Base-by-base conservation (phyloP, 2,888 invertebrate species). In the Epistrophe eligans region DNA sequence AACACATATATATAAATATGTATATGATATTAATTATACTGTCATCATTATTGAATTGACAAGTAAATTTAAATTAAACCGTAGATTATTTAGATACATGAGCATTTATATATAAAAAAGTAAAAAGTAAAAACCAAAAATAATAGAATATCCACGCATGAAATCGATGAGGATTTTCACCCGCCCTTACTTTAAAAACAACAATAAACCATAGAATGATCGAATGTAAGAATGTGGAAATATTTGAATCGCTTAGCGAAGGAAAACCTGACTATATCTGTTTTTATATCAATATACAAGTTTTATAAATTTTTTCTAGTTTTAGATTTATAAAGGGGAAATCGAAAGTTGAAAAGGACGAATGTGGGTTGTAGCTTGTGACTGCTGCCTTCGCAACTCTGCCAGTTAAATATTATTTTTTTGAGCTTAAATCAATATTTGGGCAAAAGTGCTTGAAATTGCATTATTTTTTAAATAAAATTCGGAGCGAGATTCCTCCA, bases 41-140 rank as follows among this genome's bases (percentile, higher is more conserved):
- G 82, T 87, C 83, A 83, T 83, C 71, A 79, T 83, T 85, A 85
- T 83, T 82, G 77, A 81, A 80, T 84, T 58, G 85, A 85, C 85
- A 73, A 77, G 72, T 81, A 81, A 74, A 64, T 70, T 85, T 79
- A 74, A 87, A 76, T 76, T 79, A 60, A 79, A 81, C 73, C 55
- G 79, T 87, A 83, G 83, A 83, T 83, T 83, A 85, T 82, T 82
- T 82, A 85, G 81, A 85, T 82, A 82, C 77, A 85, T 77, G 85
- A 82, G 85, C 82, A 85, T 85, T 85, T 85, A 85, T 85, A 74
- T 43, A 43, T 24, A 24, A 24, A 24, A 24, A 43, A 60, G 71
- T 66, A 43, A 57, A 64, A 64, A 24, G 35, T 24, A 57, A 62
- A 66, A 40, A 66, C 17, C 35, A 43, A 48, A 45, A 55, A 48